phyloP scores from a whole-genome alignment of 2,888 invertebrate species.

The Mongoloraphidia duomilia region DNA sequence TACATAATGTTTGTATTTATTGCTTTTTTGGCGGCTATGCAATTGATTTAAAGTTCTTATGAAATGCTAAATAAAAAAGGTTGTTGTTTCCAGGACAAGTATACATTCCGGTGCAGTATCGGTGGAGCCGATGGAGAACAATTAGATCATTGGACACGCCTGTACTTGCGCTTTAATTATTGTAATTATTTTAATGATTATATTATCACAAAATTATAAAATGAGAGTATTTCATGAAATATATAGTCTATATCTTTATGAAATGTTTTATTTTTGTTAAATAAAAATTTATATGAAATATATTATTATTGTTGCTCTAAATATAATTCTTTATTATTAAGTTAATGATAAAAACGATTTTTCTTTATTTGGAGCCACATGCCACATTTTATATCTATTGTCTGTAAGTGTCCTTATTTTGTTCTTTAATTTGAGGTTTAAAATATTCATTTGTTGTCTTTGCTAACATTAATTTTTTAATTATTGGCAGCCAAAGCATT shows the following conservation, averaged over 20 bases:
- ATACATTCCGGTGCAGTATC: constrained; percentile 6
- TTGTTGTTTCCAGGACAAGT: constrained; percentile 5
- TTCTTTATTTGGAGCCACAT: no score
- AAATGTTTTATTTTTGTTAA: constrained; percentile 9
- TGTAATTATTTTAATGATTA: not conserved
- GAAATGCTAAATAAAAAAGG: constrained; percentile 1
- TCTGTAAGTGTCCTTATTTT: no score
- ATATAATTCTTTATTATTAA: constrained; percentile 3
- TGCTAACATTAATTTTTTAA: no score
- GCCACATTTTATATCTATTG: no score
- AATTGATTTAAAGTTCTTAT: no score
- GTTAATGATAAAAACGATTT: no score
- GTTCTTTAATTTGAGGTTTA: no score
- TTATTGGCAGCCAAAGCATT: no score
- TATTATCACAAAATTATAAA: not conserved
- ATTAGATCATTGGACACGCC: constrained; percentile 10
- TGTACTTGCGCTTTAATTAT: constrained; percentile 20
- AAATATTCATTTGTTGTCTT: no score
- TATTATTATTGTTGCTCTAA: constrained; percentile 8
- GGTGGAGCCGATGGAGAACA: constrained; percentile 7
- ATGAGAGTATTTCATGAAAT: constrained; percentile 7
- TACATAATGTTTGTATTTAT: no score
- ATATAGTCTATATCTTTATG: constrained; percentile 8
- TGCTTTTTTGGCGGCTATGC: no score
- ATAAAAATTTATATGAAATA: constrained; percentile 9